Conservation (phyloP, 1,140 invertebrate genomes). For the Leptinotarsa lineolata region DNA sequence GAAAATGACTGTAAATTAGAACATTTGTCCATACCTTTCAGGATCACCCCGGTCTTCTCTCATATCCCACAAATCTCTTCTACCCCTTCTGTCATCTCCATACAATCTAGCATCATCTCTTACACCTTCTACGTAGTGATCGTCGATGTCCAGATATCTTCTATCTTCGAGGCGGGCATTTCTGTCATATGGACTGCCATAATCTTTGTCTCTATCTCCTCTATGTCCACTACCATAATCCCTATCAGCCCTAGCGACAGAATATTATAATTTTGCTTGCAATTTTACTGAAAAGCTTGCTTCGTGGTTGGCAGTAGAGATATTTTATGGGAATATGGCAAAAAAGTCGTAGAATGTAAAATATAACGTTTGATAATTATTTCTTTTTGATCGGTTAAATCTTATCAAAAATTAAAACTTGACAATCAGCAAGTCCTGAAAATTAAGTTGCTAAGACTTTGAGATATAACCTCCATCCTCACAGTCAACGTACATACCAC, state of each 20-base stretch:
- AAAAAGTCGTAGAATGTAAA: too few species aligned
- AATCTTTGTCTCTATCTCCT: slow-evolving; percentile 45
- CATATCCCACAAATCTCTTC: slow-evolving; percentile 51
- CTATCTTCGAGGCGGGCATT: slow-evolving; percentile 45
- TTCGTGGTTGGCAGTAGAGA: too few species aligned
- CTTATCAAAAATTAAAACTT: too few species aligned
- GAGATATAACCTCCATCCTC: too few species aligned
- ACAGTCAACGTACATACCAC: too few species aligned
- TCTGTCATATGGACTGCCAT: slow-evolving; percentile 51
- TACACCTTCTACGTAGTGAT: slow-evolving; percentile 47
- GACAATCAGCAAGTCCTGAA: too few species aligned
- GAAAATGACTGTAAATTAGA: background rate
- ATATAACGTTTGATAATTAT: too few species aligned
- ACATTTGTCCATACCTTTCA: slow-evolving; percentile 27
- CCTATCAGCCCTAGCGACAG: slow-evolving; percentile 25
- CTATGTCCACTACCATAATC: slow-evolving; percentile 24
- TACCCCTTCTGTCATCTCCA: slow-evolving; percentile 46
- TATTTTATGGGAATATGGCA: too few species aligned
- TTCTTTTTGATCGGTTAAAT: too few species aligned
- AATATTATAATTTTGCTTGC: too few species aligned
- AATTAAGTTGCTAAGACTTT: too few species aligned
- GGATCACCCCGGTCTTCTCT: slow-evolving; percentile 48
- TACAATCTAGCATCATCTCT: slow-evolving; percentile 47
- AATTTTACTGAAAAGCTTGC: too few species aligned
- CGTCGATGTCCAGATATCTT: slow-evolving; percentile 50